Evolutionary conservation across 2,888 invertebrate genomes (phyloP), one percentile per base, ranked within the genome.

Genomic region (Mythimna lalbum): DNA sequence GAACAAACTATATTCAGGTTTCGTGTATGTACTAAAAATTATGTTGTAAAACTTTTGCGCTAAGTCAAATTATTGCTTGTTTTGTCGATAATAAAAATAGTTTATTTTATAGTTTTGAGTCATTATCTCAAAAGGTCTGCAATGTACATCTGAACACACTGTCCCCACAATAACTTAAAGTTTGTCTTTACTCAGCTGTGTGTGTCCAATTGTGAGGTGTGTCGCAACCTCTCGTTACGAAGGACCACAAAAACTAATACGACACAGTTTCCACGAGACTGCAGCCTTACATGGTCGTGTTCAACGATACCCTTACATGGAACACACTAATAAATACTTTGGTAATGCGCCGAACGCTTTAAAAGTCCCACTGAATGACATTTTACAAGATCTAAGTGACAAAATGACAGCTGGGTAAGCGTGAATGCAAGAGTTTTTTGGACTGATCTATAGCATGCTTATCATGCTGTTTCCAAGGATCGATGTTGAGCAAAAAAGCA

Each of bases 261-360:
- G 93, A 85, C 93, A 92, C 91, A 91, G 92, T 93, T 94, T 92
- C 92, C 93, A 92, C 92, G 91, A 86, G 86, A 80, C 84, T 77
- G 80, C 83, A 81, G 76, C 94, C 93, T 81, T 93, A 92, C 92
- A 91, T 90, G 92, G 93, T 78, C 81, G 83, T 79, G 83, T 88
- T 87, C 86, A 88, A 88, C 87, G 85, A 75, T 70, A 73, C 75
- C 91, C 91, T 81, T 91, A 88, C 78, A 85, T 73, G 87, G 90
- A 77, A 76, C 66, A 73, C 72, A 64, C 85, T 88, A 88, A 88
- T 89, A 86, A 86, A 87, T 82, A 78, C 78, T 86, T 86, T 77
- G 83, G 84, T 82, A 86, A 81, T 76, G 75, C 81, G 71, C 63
- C 67, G 59, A 77, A 72, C 63, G 71, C 80, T 86, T 82, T 76